Evolutionary conservation across 1,140 invertebrate genomes (phyloP).

Genomic region (Aethina tumida): DNA sequence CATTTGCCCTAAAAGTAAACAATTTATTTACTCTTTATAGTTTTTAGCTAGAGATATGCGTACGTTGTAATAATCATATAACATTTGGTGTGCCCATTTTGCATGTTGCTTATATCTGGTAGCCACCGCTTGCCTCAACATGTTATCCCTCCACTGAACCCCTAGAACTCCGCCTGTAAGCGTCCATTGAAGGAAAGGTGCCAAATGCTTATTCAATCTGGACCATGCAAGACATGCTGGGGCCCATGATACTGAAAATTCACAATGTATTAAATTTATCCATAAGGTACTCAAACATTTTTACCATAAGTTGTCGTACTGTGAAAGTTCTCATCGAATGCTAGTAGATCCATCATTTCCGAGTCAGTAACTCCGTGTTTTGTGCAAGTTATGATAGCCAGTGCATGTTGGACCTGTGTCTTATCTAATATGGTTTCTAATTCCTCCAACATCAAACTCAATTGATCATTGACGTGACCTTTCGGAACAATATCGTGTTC

Average conservation of each 20-base stretch:
- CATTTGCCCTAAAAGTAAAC: slow-evolving; percentile 33
- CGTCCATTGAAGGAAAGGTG: slow-evolving; percentile 54
- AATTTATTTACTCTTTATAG: not conserved
- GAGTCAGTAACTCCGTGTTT: slow-evolving; percentile 61
- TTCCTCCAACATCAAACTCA: slow-evolving; percentile 50
- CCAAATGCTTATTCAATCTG: slow-evolving; percentile 50
- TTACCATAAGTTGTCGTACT: slow-evolving; percentile 52
- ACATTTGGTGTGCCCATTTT: slow-evolving; percentile 39
- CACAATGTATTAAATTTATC: not conserved
- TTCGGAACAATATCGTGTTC: slow-evolving; percentile 38
- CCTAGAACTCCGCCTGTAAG: slow-evolving; percentile 47
- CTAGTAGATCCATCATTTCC: slow-evolving; percentile 64
- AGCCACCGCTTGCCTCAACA: slow-evolving; percentile 28
- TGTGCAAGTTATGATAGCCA: slow-evolving; percentile 58
- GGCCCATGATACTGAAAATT: slow-evolving; percentile 46
- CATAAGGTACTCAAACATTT: slow-evolving; percentile 2
- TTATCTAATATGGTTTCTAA: slow-evolving; percentile 56
- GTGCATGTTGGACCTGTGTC: slow-evolving; percentile 43
- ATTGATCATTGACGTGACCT: slow-evolving; percentile 47
- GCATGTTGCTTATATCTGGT: slow-evolving; percentile 33
- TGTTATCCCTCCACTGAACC: slow-evolving; percentile 52
- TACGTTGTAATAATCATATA: slow-evolving; percentile 47
- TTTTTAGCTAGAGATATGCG: slow-evolving; percentile 10
- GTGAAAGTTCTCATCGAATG: slow-evolving; percentile 58
- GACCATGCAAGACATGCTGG: slow-evolving; percentile 59